Evolutionary conservation across 1,140 invertebrate species (phyloP).

Genomic region (Chionoecetes opilio): DNA sequence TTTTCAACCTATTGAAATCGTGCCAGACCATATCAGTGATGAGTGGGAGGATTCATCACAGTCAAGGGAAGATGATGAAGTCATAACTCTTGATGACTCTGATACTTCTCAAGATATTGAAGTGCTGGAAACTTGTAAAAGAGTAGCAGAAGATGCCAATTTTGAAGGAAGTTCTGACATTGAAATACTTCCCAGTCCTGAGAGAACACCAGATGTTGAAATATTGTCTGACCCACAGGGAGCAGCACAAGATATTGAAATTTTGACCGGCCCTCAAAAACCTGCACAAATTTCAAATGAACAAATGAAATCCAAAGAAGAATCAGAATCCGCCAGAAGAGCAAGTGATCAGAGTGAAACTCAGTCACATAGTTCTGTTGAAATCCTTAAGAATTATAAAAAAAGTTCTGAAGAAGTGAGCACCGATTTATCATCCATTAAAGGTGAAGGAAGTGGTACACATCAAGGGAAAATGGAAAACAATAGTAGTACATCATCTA

Average conservation of each 20-base stretch:
- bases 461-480: background rate
- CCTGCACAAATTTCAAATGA: too few relatives aligned
- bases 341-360: background rate
- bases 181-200: background rate
- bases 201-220: constrained; percentile 3
- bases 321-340: background rate
- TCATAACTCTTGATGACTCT: constrained; percentile 72
- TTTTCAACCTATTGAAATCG: constrained; percentile 62
- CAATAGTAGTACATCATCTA: background rate
- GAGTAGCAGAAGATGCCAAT: background rate
- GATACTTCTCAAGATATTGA: constrained; percentile 61
- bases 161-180: background rate
- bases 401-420: background rate
- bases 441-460: background rate
- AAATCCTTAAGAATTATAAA: background rate
- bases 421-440: background rate
- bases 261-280: background rate
- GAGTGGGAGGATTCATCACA: background rate
- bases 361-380: background rate
- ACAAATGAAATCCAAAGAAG: background rate
- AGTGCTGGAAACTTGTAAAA: background rate
- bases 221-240: constrained; percentile 15
- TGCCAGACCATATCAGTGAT: constrained; percentile 55
- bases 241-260: constrained; percentile 19
- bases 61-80: constrained; percentile 42